phyloP scores from a whole-genome alignment of 2,113 vertebrate genomes.

The Percina caprodes region DNA sequence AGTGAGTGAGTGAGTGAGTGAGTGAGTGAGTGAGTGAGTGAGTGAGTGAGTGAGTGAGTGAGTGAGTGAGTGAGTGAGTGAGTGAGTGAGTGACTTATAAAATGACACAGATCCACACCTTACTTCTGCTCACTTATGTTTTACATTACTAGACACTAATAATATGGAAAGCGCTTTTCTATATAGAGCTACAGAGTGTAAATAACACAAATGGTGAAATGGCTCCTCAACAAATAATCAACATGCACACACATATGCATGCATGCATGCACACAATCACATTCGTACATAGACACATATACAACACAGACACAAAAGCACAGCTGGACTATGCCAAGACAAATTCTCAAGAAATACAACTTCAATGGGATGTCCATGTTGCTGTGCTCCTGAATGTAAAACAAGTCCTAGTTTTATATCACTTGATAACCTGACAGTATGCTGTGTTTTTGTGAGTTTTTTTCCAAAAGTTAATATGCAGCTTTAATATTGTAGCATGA shows the following conservation, averaged over 20 bases:
- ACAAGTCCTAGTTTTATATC: background rate
- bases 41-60: constrained; percentile 4
- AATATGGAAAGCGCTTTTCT: constrained; percentile 92
- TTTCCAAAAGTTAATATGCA: background rate
- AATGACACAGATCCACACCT: constrained; percentile 93
- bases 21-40: constrained; percentile 15
- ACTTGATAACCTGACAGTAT: background rate
- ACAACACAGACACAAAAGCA: constrained; percentile 11
- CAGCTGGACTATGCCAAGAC: constrained; percentile 76
- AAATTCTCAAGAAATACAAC: background rate
- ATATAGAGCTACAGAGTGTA: constrained; percentile 94
- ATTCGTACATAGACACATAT: constrained; percentile 1
- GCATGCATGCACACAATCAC: constrained; percentile 4
- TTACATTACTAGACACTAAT: constrained; percentile 98
- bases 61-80: constrained; percentile 28
- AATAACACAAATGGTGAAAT: constrained; percentile 97
- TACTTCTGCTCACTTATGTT: constrained; percentile 98
- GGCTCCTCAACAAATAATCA: constrained; percentile 88
- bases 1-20: constrained; percentile 38
- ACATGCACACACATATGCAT: constrained; percentile 19
- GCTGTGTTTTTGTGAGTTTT: background rate
- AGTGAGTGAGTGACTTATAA: constrained; percentile 86
- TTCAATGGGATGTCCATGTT: background rate
- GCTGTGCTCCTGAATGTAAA: background rate
- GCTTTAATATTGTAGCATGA: background rate